phyloP scores from a whole-genome alignment of 2,113 vertebrate genomes.

The Drymodes brunneopygia region DNA sequence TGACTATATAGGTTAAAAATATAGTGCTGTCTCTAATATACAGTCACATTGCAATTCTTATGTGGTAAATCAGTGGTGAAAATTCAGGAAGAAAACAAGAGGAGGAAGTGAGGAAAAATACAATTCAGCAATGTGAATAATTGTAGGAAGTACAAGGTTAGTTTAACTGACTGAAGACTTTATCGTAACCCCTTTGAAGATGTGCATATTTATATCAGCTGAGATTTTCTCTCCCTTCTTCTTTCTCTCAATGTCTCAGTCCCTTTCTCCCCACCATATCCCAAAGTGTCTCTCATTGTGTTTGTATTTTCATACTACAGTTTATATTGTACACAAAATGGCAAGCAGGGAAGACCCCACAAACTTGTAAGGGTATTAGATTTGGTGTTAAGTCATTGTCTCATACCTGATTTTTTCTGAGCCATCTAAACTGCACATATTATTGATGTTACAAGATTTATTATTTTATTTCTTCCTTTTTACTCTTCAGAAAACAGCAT shows the following conservation, averaged over 20 bases:
- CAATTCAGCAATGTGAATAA: neutral
- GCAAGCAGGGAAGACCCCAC: accelerated
- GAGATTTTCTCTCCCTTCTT: neutral
- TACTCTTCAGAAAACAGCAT: neutral
- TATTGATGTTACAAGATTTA: neutral
- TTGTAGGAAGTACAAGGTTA: neutral
- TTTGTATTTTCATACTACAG: neutral
- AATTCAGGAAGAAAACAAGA: neutral
- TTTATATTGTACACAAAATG: neutral
- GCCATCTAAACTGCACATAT: neutral
- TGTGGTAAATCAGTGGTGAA: neutral
- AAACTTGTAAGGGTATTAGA: neutral
- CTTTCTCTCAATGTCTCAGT: neutral
- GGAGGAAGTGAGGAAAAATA: neutral
- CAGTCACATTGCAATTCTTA: neutral
- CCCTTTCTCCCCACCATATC: neutral
- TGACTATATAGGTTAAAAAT: constrained; percentile 32
- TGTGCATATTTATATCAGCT: neutral
- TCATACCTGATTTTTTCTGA: neutral
- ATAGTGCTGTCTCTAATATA: neutral
- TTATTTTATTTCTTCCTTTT: neutral
- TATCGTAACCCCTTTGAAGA: neutral
- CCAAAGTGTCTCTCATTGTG: neutral
- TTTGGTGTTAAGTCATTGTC: neutral
- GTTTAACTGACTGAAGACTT: neutral